Base-by-base conservation (phyloP, 2,888 invertebrate genomes). In the Drosophila neutralis region DNA sequence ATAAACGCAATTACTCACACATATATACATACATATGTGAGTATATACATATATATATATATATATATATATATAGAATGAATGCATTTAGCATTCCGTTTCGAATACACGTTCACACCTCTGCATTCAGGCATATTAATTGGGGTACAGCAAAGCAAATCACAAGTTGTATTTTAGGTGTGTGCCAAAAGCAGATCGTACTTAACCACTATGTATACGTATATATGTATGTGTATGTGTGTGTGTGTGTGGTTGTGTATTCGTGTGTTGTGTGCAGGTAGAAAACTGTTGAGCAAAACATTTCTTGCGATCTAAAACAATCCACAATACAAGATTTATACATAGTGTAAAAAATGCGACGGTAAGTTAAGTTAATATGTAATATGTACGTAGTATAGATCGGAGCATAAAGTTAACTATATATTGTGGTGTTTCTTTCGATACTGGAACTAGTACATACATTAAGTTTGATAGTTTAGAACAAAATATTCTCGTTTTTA, bases 351-450 rank as follows among this genome's bases (percentile, higher is more conserved):
- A 77, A 77, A 77, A 77, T 77, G 74, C 66, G 74, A 74, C 76
- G 76, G 73, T 76, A 68, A 76, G 67, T 76, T 73, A 60, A 57
- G 68, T 66, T 71, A 79, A 68, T 73, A 56, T 49, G 24, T 80
- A 56, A 48, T 54, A 36, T 60, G 15, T 58, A 40, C 63, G 31
- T 71, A 68, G 49, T 66, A 73, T 78, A 86, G 82, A 83, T 84
- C 86, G 84, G 86, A 83, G 84, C 83, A 72, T 72, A 78, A 70
- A 84, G 84, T 83, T 84, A 82, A 83, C 82, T 83, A 76, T 86
- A 63, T 73, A 33, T 58, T 56, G 18, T 57, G 57, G 36, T 36
- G 57, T 69, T 64, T 42, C 35, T 51, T 33, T 45, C 53, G 29
- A 49, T 60, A 51, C 60, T 71, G 83, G 70, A 78, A 83, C 83